Evolutionary conservation across 2,888 invertebrate species (phyloP).

Genomic region (Thymelicus acteon): DNA sequence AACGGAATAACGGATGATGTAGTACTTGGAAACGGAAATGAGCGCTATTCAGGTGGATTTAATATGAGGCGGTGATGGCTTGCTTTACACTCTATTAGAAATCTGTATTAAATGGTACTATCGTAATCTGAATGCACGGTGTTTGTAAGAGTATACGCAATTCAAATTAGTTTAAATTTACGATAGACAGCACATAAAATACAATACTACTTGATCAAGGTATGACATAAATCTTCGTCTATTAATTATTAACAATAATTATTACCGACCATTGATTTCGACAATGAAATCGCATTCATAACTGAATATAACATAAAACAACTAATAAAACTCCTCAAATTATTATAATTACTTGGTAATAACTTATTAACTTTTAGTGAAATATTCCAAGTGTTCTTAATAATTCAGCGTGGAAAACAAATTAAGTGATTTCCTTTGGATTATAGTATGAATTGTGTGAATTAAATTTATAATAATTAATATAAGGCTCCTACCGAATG

Average conservation of each 20-base stretch:
- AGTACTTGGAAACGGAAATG: constrained; percentile 30
- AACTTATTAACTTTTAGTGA: neutral
- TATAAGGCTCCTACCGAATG: neutral
- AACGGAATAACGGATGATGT: constrained; percentile 33
- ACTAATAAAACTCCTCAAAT: neutral
- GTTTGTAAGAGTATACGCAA: no score
- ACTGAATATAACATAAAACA: neutral
- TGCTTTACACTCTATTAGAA: neutral
- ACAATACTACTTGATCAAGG: no score
- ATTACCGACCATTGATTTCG: no score
- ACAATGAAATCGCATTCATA: no score
- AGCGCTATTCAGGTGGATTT: constrained; percentile 20
- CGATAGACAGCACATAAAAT: no score
- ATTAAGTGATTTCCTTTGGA: neutral
- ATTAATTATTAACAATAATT: no score
- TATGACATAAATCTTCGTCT: no score
- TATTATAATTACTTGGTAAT: neutral
- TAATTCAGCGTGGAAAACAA: neutral
- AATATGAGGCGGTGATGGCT: neutral
- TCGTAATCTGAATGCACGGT: no score
- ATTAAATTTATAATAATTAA: neutral
- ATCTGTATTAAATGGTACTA: neutral
- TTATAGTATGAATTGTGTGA: neutral
- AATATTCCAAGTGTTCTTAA: no score
- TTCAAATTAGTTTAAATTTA: no score